Conservation (phyloP, 2,797 vertebrate genomes). For the Centroberyx gerrardi region DNA sequence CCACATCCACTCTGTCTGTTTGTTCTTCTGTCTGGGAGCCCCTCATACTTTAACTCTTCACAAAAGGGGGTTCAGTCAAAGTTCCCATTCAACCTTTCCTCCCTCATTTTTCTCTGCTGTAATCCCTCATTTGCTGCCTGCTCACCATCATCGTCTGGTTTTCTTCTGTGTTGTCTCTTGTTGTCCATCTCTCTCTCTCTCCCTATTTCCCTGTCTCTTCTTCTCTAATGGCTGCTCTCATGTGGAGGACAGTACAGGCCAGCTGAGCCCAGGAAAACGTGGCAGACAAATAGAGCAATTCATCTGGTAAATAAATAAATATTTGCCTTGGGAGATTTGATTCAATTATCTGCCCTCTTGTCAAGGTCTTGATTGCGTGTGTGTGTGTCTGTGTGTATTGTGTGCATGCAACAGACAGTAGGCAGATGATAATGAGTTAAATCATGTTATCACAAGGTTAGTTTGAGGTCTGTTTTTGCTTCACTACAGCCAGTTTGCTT, state of each 20-base stretch:
- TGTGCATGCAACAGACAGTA: not conserved
- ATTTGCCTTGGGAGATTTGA: conserved; percentile 79
- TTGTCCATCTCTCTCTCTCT: not conserved
- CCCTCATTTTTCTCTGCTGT: conserved; percentile 63
- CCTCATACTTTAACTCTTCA: conserved; percentile 6
- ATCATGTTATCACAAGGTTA: conserved; percentile 24
- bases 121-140: conserved; percentile 55
- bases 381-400: conserved; percentile 1
- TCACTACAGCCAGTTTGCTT: too few relatives aligned
- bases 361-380: conserved; percentile 53
- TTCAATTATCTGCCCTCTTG: conserved; percentile 69
- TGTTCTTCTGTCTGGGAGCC: conserved; percentile 44
- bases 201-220: conserved; percentile 24
- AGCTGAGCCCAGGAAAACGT: conserved; percentile 73
- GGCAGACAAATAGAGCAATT: conserved; percentile 55
- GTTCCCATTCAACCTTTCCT: conserved; percentile 67
- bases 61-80: conserved; percentile 51
- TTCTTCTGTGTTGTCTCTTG: conserved; percentile 16
- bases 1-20: conserved; percentile 53
- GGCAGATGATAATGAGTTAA: conserved; percentile 27
- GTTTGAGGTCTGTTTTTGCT: conserved; percentile 33
- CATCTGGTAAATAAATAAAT: conserved; percentile 78
- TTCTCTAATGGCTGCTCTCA: conserved; percentile 67
- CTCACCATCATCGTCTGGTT: conserved; percentile 45
- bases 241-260: conserved; percentile 72